phyloP scores from a whole-genome alignment of 2,888 invertebrate genomes.

The Cremastobaeus sp. region DNA sequence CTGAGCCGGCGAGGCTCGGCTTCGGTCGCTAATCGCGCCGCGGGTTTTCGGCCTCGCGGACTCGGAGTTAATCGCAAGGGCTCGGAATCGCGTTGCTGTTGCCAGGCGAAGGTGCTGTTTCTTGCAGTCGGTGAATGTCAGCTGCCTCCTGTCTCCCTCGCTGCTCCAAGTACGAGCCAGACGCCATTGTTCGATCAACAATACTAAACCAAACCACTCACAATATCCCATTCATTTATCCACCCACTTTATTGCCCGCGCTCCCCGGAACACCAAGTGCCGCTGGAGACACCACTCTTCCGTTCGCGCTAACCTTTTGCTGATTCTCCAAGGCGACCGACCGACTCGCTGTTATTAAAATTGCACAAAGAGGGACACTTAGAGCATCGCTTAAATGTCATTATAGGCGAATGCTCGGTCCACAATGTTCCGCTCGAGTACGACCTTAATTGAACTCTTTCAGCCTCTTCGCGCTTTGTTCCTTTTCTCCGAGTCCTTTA shows the following conservation, averaged over 20 bases:
- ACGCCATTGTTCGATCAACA: constrained; percentile 76
- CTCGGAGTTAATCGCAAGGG: constrained; percentile 34
- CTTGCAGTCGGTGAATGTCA: constrained; percentile 74
- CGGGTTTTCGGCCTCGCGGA: too few relatives aligned
- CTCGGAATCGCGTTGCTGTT: constrained; percentile 64
- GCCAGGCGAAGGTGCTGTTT: constrained; percentile 70
- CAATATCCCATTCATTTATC: constrained; percentile 74
- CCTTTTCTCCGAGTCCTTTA: too few relatives aligned
- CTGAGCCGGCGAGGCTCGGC: not conserved
- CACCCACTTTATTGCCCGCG: constrained; percentile 71
- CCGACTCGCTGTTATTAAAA: constrained; percentile 21
- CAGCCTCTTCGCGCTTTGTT: too few relatives aligned
- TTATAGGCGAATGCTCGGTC: too few relatives aligned
- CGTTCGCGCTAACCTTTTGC: constrained; percentile 55
- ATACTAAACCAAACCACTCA: constrained; percentile 74
- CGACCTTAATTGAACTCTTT: too few relatives aligned
- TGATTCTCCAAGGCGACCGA: constrained; percentile 16
- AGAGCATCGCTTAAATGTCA: constrained; percentile 9
- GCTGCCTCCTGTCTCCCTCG: constrained; percentile 72
- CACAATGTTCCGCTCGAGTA: too few relatives aligned
- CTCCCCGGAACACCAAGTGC: constrained; percentile 62
- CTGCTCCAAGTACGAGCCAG: constrained; percentile 71
- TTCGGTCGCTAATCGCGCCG: too few relatives aligned
- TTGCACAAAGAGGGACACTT: constrained; percentile 10
- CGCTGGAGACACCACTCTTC: constrained; percentile 57